Evolutionary conservation across 2,888 invertebrate genomes (phyloP).

Genomic region (Eucera pruinosa): DNA sequence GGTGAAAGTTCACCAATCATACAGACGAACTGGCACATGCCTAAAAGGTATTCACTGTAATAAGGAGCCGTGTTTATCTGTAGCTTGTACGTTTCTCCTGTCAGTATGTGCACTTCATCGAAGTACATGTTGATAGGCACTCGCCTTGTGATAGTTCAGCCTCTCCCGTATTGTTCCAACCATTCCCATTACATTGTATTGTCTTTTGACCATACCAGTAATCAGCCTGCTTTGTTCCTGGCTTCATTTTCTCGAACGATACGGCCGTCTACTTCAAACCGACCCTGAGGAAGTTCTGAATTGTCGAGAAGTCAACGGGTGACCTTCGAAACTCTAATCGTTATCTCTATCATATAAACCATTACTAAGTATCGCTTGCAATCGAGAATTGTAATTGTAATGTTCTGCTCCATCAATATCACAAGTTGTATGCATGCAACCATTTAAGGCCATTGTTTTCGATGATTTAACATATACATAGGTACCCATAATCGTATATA

Average conservation of each 20-base stretch:
- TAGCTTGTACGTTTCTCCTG: constrained; percentile 33
- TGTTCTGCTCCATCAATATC: background rate
- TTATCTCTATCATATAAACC: background rate
- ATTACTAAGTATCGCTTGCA: background rate
- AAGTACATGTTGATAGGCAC: constrained; percentile 53
- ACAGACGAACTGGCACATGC: constrained; percentile 19
- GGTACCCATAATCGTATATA: no score
- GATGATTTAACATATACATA: no score
- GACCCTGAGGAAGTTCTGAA: constrained; percentile 55
- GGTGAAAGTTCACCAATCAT: constrained; percentile 1
- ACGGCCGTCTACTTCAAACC: constrained; percentile 41
- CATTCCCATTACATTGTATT: constrained; percentile 73
- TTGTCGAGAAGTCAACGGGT: constrained; percentile 33
- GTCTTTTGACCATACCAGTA: constrained; percentile 70
- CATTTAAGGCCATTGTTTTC: no score
- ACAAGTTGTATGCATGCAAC: background rate
- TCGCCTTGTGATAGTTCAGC: constrained; percentile 50
- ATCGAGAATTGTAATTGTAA: no score
- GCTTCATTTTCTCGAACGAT: constrained; percentile 61
- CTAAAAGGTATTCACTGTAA: constrained; percentile 23
- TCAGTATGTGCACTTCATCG: constrained; percentile 32
- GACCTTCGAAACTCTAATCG: constrained; percentile 46
- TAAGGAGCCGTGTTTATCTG: constrained; percentile 19
- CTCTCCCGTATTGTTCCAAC: constrained; percentile 68
- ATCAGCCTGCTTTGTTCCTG: constrained; percentile 71